Evolutionary conservation across 2,888 invertebrate genomes (phyloP).

Genomic region (Limenitis arthemis): DNA sequence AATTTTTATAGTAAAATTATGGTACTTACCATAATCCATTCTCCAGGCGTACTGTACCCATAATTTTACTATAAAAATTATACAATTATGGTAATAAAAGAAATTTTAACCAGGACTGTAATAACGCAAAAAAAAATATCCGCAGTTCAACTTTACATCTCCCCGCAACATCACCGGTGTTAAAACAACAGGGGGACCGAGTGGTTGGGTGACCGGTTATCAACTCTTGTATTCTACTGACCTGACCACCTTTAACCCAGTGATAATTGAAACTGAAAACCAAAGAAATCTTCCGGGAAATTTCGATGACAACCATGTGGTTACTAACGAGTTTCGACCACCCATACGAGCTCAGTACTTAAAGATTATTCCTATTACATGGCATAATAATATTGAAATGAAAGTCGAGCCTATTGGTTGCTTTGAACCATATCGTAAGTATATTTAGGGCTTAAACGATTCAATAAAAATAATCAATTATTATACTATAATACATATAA

Average conservation of each 20-base stretch:
- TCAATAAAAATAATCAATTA: too few relatives aligned
- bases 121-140: background rate
- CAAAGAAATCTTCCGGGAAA: constrained; percentile 80
- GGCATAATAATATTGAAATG: constrained; percentile 82
- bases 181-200: constrained; percentile 78
- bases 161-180: constrained; percentile 85
- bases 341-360: constrained; percentile 81
- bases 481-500: too few relatives aligned
- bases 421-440: constrained; percentile 76
- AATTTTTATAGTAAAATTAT: background rate
- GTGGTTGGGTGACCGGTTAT: constrained; percentile 83
- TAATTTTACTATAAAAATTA: background rate
- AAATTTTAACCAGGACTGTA: too few relatives aligned
- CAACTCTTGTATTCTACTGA: constrained; percentile 82
- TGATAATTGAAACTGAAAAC: constrained; percentile 64
- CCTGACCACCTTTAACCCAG: constrained; percentile 74
- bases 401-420: constrained; percentile 86
- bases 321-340: constrained; percentile 77
- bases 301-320: constrained; percentile 74
- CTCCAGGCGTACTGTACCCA: constrained; percentile 73
- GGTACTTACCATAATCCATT: constrained; percentile 75
- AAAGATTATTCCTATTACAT: constrained; percentile 79
- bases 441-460: too few relatives aligned
- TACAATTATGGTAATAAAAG: background rate
- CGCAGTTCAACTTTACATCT: constrained; percentile 82